Evolutionary conservation across 2,113 vertebrate species (phyloP).

Genomic region (Ceratotherium simum): DNA sequence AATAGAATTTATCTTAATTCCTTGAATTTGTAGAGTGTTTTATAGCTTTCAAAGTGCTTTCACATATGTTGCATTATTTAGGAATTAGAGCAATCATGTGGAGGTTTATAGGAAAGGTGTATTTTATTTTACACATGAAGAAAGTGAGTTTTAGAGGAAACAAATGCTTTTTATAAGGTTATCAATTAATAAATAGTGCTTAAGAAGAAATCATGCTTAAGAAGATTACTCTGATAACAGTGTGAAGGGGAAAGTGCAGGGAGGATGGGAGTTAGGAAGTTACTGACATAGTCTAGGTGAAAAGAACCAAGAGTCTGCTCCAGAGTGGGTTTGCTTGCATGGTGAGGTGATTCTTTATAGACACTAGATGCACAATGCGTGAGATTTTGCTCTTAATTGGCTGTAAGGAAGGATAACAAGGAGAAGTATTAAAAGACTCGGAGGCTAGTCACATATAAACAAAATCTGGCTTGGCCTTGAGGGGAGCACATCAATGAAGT

Average conservation of each 20-base stretch:
- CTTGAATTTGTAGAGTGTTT: not conserved
- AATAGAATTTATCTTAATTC: not conserved
- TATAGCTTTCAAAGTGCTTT: not conserved
- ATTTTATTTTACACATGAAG: not conserved
- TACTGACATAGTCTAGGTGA: not conserved
- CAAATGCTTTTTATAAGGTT: not conserved
- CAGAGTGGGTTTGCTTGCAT: not conserved
- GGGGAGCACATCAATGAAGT: not conserved
- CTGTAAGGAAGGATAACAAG: not conserved
- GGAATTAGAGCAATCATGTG: not conserved
- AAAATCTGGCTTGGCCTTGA: not conserved
- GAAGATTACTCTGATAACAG: not conserved
- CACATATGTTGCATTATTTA: not conserved
- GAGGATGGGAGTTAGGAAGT: not conserved
- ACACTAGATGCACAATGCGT: not conserved
- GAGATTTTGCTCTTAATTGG: not conserved
- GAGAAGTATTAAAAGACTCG: not conserved
- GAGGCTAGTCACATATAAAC: not conserved
- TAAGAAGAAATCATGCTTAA: not conserved
- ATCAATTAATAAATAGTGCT: not conserved
- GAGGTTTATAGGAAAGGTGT: not conserved
- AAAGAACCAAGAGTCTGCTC: not conserved
- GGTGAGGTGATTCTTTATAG: not conserved
- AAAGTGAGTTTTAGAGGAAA: not conserved
- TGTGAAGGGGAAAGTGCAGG: not conserved